phyloP scores from a whole-genome alignment of 2,113 vertebrate species.

The Boulengeromyrus knoepffleri region DNA sequence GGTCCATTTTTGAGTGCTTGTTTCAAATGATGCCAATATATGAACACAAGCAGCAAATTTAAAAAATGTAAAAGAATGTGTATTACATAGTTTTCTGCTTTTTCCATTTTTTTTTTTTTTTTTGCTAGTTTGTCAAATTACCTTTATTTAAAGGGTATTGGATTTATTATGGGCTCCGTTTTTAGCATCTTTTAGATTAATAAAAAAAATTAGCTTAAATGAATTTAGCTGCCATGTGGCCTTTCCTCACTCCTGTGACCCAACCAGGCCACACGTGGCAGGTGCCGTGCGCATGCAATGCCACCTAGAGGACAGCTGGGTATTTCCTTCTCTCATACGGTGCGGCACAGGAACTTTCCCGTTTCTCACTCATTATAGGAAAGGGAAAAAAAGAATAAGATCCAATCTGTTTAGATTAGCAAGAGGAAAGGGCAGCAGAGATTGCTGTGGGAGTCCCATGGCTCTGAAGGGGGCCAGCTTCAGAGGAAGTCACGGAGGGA shows the following conservation, averaged over 20 bases:
- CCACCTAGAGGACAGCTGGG: neutral
- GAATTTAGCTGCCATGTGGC: neutral
- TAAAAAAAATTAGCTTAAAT: neutral
- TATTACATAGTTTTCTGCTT: neutral
- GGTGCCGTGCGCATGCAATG: neutral
- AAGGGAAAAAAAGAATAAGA: neutral
- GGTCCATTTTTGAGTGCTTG: neutral
- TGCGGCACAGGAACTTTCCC: neutral
- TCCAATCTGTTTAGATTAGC: neutral
- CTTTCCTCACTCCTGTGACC: neutral
- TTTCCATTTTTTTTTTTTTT: neutral
- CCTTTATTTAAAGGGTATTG: neutral
- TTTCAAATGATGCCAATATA: neutral
- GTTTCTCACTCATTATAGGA: neutral
- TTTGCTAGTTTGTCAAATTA: neutral
- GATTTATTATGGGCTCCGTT: neutral
- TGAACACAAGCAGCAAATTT: neutral
- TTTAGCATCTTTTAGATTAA: neutral
- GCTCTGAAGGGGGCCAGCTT: neutral
- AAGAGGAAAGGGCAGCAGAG: neutral
- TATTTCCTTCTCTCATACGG: neutral
- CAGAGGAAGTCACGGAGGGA: neutral
- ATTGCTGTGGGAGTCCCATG: neutral
- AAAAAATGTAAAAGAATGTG: neutral
- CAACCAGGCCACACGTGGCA: neutral